Evolutionary conservation across 1,140 invertebrate genomes (phyloP), one percentile per base, ranked within the genome.

Genomic region (Drosophila kepulauana): DNA sequence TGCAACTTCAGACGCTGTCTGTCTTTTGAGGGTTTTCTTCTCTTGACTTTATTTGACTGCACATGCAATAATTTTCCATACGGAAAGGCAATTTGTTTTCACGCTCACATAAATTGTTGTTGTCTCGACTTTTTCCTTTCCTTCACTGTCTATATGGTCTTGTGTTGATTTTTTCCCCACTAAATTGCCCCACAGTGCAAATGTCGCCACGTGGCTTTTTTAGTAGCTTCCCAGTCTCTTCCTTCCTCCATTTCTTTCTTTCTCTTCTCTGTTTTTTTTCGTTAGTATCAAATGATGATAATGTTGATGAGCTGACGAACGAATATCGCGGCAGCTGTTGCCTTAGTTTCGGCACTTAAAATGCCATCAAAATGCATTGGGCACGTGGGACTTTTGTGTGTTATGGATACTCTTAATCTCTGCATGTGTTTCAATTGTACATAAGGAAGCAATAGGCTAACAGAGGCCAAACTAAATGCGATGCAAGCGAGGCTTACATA

Each of bases 21-120:
- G 49, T 6, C 28, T 15, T 3, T 3, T 33, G 33, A 16, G 33
- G 59, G 54, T 43, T 20, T 13, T 33, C 43, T 15, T 62, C 56
- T 33, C 52, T 45, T 25, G 28, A 7, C 48, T 56, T 76, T 67
- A 59, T 82, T 79, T 58, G 67, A 33, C 45, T 61, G 51, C 75
- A 62, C 52, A 67, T 61, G 73, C 80, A 82, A 88, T 87, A 82
- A 87, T 88, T 87, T 88, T 57, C 81, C 84, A 78, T 80, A 89
- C 62, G 81, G 78, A 81, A 25, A 78, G 66, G 66, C 81, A 88
- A 88, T 89, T 88, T 88, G 84, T 89, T 89, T 77, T 73, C 85
- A 81, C 84, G 70, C 64, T 75, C 81, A 89, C 77, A 75, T 81
- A 85, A 89, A 88, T 88, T 85, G 76, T 62, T 85, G 76, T 62